phyloP scores from a whole-genome alignment of 1,140 invertebrate species.

The Archivesica marissinica region DNA sequence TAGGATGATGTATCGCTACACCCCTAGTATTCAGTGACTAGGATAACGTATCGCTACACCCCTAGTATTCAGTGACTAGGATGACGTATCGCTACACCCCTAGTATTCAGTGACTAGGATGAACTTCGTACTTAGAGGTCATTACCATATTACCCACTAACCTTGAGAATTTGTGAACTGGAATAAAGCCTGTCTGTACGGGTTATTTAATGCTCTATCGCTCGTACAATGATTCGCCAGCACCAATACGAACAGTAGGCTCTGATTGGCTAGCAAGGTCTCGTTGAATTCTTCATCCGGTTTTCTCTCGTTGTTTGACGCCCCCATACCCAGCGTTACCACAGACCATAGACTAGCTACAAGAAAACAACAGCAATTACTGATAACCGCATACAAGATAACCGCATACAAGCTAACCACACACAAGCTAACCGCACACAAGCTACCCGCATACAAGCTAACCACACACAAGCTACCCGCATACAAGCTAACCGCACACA shows the following conservation, averaged over 20 bases:
- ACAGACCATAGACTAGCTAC: constrained; percentile 93
- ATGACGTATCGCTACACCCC: too few relatives aligned
- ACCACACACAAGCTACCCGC: too few relatives aligned
- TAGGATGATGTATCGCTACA: too few relatives aligned
- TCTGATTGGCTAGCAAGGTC: constrained; percentile 92
- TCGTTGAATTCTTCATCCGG: constrained; percentile 83
- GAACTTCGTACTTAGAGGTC: too few relatives aligned
- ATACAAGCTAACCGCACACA: too few relatives aligned
- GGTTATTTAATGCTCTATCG: constrained; percentile 84
- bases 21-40: too few relatives aligned
- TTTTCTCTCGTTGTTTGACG: constrained; percentile 83
- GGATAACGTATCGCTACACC: too few relatives aligned
- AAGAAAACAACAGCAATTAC: constrained; percentile 29
- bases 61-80: too few relatives aligned
- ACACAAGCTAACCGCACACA: too few relatives aligned
- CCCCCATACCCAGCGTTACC: constrained; percentile 87
- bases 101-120: too few relatives aligned
- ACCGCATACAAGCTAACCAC: too few relatives aligned
- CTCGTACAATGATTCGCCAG: constrained; percentile 95
- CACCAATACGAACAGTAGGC: constrained; percentile 93
- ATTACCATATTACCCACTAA: constrained; percentile 69
- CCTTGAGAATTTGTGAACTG: constrained; percentile 90
- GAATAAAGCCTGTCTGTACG: constrained; percentile 94
- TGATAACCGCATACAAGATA: not conserved
- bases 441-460: too few relatives aligned